A percentile compares a stretch with the other conserved stretches of the same genome.
phyloP scores from a whole-genome alignment of 2,797 vertebrate species.

The Morus bassanus region DNA sequence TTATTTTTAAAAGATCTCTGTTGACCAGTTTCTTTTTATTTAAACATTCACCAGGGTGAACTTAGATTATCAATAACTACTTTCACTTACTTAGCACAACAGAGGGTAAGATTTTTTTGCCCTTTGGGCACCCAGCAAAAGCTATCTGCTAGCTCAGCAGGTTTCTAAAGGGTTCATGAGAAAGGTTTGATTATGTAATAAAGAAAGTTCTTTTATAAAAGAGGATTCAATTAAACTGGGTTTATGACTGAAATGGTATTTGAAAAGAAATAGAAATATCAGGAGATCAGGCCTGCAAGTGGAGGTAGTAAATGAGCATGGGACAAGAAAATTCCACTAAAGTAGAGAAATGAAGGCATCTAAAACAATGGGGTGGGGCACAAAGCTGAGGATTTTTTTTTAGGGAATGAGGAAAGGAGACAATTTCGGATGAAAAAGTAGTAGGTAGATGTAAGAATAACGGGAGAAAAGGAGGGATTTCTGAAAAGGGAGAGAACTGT shows the following conservation, averaged over 20 bases:
- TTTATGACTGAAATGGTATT: background rate
- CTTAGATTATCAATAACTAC: conserved; percentile 41
- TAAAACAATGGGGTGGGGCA: background rate
- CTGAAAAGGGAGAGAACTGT: background rate
- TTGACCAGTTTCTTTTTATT: conserved; percentile 24
- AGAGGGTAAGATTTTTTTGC: background rate
- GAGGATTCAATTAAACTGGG: background rate
- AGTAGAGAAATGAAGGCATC: background rate
- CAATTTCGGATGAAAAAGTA: background rate
- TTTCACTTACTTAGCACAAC: background rate
- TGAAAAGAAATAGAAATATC: background rate
- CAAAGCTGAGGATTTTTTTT: accelerated
- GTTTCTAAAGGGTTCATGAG: background rate
- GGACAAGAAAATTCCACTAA: background rate
- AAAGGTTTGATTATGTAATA: background rate
- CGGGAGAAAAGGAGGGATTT: background rate
- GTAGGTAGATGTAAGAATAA: background rate
- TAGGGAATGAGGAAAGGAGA: background rate
- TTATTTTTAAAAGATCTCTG: conserved; percentile 33
- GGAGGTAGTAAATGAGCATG: background rate
- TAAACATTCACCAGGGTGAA: background rate
- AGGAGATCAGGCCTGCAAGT: background rate
- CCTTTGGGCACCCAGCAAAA: background rate
- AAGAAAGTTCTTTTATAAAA: background rate
- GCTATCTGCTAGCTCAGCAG: background rate